Evolutionary conservation across 1,140 invertebrate genomes (phyloP), one percentile per base, ranked within the genome.

Genomic region (Ostrea edulis): DNA sequence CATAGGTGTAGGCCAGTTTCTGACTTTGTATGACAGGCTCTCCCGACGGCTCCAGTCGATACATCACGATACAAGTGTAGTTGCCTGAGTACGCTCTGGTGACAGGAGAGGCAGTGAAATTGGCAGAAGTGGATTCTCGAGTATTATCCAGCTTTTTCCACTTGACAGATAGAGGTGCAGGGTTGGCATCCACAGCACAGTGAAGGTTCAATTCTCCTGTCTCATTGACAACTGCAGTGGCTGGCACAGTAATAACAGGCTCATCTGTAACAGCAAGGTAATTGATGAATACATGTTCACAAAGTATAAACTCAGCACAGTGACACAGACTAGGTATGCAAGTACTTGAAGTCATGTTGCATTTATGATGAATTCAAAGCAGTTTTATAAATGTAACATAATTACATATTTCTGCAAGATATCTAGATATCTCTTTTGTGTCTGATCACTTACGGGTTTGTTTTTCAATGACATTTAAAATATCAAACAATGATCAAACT

Each of bases 41-140:
- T 2, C 91, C 91, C 0, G 92, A 92, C 22, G 91, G 87, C n/a
- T 84, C 62, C 54, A 93, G 86, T 29, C 89, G 83, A 92, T 96
- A 96, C 62, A 89, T 89, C 5, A 96, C 96, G 89, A 95, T 95
- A 93, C 97, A 97, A 62, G 96, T 96, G 94, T 97, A 97, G 93
- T 96, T 96, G 89, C 96, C 96, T 52, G 93, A 93, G 58, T 95
- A 94, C 62, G 90, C 77, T 2, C 92, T 87, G 11, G 82, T 55
- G 14, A 93, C 89, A 0, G 86, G 85, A 12, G 84, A 54, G 25
- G 91, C 85, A 2, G 35, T 62, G n/a, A 92, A 87, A 0, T 82
- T 84, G 53, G n/a, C 25, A 0, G 86, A 87, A 20, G 29, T 25
- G 58, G 87, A 84, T 52, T 84, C 85, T 20, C 91, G 84, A 77